These are phyloP conservation scores for Drosophila sp. DNA, from an alignment of 1,140 invertebrate species.

Conservation along the genomic window DNA sequence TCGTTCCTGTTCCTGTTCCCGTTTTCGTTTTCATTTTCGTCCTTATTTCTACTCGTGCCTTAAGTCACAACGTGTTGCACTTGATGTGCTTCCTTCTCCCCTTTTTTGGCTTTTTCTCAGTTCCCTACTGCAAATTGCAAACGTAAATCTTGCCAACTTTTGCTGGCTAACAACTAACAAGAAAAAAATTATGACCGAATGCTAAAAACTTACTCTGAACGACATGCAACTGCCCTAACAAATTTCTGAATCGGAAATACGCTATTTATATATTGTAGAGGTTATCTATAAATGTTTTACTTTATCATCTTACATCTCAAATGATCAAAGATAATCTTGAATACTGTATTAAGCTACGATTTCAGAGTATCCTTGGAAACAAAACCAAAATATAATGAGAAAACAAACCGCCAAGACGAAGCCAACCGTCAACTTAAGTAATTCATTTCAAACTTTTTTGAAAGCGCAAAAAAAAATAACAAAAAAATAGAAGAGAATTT, in stretches of 20 bases:
- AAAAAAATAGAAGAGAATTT: background rate
- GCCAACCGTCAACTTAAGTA: conserved; percentile 54
- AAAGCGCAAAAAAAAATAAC: conserved; percentile 35
- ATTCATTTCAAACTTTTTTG: conserved; percentile 72
- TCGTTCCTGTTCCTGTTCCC: conserved; percentile 8
- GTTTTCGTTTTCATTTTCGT: background rate
- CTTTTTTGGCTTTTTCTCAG: conserved; percentile 33
- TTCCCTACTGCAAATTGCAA: conserved; percentile 59
- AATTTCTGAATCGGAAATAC: background rate
- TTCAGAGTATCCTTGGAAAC: background rate
- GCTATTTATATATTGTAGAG: background rate
- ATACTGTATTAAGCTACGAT: background rate
- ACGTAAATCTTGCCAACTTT: conserved; percentile 71
- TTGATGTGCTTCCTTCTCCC: conserved; percentile 37
- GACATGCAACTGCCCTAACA: conserved; percentile 35
- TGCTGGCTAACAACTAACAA: conserved; percentile 22
- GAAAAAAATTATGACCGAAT: conserved; percentile 16
- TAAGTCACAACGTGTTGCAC: conserved; percentile 68
- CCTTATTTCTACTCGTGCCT: conserved; percentile 27
- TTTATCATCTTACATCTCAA: background rate
- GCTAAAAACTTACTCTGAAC: conserved; percentile 20
- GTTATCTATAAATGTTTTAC: background rate
- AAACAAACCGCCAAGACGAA: conserved; percentile 20
- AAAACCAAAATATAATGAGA: background rate
- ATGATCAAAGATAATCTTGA: background rate